Evolutionary conservation across 2,113 vertebrate species (phyloP).

Genomic region (Chaetorhynchus papuensis): DNA sequence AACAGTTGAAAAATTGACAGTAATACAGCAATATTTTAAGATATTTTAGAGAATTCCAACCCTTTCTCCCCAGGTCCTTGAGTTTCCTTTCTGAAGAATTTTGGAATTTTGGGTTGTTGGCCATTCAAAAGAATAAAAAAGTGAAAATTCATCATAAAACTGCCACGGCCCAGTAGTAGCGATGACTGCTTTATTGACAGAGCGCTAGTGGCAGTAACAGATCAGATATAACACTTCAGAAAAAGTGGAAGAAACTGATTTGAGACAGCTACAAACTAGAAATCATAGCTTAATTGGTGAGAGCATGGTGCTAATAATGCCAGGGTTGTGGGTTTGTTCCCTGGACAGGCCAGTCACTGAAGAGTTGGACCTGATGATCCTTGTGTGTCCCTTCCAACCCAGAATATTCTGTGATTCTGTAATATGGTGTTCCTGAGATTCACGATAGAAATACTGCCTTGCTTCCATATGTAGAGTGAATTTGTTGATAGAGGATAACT

Average conservation of each 20-base stretch:
- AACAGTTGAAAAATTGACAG: background rate
- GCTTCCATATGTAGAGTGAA: background rate
- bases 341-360: background rate
- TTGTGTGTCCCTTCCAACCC: background rate
- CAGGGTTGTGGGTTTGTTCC: background rate
- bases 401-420: background rate
- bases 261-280: background rate
- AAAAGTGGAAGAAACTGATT: background rate
- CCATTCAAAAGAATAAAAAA: background rate
- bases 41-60: background rate
- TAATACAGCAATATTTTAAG: background rate
- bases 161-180: background rate
- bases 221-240: background rate
- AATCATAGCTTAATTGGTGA: background rate
- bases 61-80: background rate
- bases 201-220: background rate
- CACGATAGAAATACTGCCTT: fast-evolving
- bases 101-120: background rate
- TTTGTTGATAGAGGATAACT: background rate
- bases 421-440: background rate
- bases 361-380: background rate
- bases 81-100: background rate
- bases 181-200: background rate
- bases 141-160: background rate
- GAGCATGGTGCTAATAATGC: background rate